phyloP scores from a whole-genome alignment of 2,113 vertebrate species.

The Nerophis ophidion region DNA sequence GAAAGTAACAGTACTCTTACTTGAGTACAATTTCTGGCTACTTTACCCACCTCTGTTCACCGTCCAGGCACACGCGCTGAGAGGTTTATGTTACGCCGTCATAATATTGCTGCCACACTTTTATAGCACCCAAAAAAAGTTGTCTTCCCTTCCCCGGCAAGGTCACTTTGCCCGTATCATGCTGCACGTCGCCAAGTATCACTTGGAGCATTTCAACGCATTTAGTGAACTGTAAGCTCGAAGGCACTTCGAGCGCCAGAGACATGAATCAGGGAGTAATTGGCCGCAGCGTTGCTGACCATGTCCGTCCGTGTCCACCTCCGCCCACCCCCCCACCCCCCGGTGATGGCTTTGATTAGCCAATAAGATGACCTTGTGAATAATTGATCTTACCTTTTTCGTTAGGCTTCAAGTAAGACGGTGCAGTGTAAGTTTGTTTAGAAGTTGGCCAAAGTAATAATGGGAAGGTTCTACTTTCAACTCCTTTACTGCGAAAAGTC shows the following conservation, averaged over 20 bases:
- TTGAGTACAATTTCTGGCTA: no score
- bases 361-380: constrained; percentile 25
- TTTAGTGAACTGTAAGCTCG: constrained; percentile 9
- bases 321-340: no score
- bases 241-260: constrained; percentile 36
- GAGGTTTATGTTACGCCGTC: neutral
- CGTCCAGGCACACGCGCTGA: neutral
- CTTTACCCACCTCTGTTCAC: no score
- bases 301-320: no score
- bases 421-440: neutral
- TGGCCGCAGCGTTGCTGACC: constrained; percentile 16
- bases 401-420: neutral
- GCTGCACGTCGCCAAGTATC: constrained; percentile 7
- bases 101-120: constrained; percentile 9
- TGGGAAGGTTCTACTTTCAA: no score
- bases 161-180: neutral
- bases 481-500: no score
- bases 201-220: constrained; percentile 14
- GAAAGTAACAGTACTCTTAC: no score
- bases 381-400: constrained; percentile 33
- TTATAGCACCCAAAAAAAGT: neutral
- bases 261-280: constrained; percentile 32
- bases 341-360: constrained; percentile 33
- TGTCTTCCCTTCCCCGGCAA: neutral
- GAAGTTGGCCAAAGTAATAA: neutral